Percentiles rank a stretch among this genome's conserved stretches.
phyloP scores from a whole-genome alignment of 2,797 vertebrate species.

The Gadopsis bispinosus region DNA sequence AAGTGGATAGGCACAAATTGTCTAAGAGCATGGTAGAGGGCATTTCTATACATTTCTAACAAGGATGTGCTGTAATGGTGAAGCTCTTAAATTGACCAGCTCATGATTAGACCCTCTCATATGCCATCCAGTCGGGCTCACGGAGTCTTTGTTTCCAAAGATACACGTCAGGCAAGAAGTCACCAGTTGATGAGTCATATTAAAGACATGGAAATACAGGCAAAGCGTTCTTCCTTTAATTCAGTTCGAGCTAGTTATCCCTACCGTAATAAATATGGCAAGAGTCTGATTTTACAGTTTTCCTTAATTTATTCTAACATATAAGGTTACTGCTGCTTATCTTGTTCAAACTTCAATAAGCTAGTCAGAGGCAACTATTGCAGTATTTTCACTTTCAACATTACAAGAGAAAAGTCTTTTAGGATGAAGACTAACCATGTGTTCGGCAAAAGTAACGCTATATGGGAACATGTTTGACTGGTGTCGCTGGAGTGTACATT shows the following conservation, averaged over 20 bases:
- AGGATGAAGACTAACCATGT: background rate
- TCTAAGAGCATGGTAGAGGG: background rate
- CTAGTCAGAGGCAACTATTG: background rate
- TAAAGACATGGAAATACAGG: background rate
- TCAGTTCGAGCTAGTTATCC: background rate
- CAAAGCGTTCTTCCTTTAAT: background rate
- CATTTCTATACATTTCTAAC: slow-evolving; percentile 13
- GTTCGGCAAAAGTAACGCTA: background rate
- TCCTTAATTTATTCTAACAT: background rate
- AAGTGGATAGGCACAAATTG: slow-evolving; percentile 17
- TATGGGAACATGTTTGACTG: too few relatives aligned
- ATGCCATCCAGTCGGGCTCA: background rate
- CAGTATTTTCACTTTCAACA: background rate
- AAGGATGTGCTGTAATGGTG: background rate
- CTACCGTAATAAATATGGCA: background rate
- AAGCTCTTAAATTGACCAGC: background rate
- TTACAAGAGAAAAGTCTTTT: background rate
- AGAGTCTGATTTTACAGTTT: background rate
- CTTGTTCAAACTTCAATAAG: background rate
- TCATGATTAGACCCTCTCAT: slow-evolving; percentile 1
- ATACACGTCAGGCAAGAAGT: background rate
- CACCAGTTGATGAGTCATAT: background rate
- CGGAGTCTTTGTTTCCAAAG: background rate
- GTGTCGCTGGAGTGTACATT: background rate
- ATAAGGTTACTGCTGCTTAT: background rate